Evolutionary conservation across 2,113 vertebrate genomes (phyloP).

Genomic region (Maccullochella peelii): DNA sequence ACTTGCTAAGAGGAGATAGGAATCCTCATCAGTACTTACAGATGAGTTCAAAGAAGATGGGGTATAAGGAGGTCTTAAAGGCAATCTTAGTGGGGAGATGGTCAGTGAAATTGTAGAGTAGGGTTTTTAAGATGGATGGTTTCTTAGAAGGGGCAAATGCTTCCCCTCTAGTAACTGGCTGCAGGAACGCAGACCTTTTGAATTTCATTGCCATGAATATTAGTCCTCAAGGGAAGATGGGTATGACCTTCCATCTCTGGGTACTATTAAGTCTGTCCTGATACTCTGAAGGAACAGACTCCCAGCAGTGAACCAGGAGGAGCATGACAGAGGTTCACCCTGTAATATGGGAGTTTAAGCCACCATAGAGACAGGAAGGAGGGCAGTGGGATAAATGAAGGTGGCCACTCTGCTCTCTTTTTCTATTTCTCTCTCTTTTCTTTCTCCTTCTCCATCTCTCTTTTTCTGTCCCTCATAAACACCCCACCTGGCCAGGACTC

Average conservation of each 20-base stretch:
- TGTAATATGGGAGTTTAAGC: conserved; percentile 33
- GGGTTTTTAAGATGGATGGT: conserved; percentile 28
- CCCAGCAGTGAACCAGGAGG: conserved; percentile 32
- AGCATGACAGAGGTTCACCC: conserved; percentile 48
- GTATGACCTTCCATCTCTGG: conserved; percentile 28
- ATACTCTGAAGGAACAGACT: conserved; percentile 31
- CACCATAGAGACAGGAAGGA: conserved; percentile 52
- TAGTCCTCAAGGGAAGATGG: conserved; percentile 19
- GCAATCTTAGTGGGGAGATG: conserved; percentile 1
- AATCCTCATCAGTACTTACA: conserved; percentile 19
- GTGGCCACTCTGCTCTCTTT: conserved; percentile 1
- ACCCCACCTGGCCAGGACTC: conserved; percentile 57
- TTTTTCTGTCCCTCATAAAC: conserved; percentile 29
- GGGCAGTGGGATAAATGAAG: conserved; percentile 23
- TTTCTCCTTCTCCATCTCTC: conserved; percentile 9
- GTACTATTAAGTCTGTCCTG: conserved; percentile 24
- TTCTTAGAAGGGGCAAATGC: background rate
- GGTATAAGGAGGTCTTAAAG: conserved; percentile 21
- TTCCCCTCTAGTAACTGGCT: conserved; percentile 25
- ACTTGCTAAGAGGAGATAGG: background rate
- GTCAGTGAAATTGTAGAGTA: conserved; percentile 8
- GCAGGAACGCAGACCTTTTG: conserved; percentile 33
- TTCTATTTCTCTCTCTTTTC: background rate
- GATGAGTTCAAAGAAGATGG: conserved; percentile 11
- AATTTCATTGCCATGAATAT: conserved; percentile 32